These are phyloP conservation scores for Psittacula cyanocephala DNA, from an alignment of 2,113 vertebrate species.

Conservation along the genomic window DNA sequence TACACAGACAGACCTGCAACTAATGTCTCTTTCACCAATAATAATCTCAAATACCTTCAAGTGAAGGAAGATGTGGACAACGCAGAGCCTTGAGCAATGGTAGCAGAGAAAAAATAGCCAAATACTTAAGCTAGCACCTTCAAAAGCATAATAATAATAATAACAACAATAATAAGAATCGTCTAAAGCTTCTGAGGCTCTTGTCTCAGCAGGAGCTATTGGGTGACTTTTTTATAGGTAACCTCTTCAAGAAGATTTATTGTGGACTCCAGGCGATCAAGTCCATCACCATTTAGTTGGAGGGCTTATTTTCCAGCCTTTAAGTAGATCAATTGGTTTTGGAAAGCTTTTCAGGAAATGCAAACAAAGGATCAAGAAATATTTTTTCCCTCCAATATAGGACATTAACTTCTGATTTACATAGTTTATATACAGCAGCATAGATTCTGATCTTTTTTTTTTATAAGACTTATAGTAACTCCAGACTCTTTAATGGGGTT, in stretches of 20 bases:
- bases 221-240: background rate
- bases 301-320: background rate
- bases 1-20: background rate
- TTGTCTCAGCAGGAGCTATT: background rate
- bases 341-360: background rate
- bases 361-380: background rate
- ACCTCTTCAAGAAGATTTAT: background rate
- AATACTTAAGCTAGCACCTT: background rate
- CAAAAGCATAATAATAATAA: background rate
- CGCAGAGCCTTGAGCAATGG: background rate
- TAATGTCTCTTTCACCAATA: background rate
- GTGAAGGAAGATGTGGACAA: background rate
- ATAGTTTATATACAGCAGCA: background rate
- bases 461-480: background rate
- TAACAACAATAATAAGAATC: background rate
- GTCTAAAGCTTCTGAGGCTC: background rate
- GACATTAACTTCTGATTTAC: background rate
- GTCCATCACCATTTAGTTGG: background rate
- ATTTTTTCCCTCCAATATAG: background rate
- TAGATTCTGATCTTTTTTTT: background rate
- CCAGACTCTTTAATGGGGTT: background rate
- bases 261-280: background rate
- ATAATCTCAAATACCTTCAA: background rate
- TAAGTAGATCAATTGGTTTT: background rate
- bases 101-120: background rate